phyloP scores from a whole-genome alignment of 2,797 vertebrate species.

The Echeneis naucrates region DNA sequence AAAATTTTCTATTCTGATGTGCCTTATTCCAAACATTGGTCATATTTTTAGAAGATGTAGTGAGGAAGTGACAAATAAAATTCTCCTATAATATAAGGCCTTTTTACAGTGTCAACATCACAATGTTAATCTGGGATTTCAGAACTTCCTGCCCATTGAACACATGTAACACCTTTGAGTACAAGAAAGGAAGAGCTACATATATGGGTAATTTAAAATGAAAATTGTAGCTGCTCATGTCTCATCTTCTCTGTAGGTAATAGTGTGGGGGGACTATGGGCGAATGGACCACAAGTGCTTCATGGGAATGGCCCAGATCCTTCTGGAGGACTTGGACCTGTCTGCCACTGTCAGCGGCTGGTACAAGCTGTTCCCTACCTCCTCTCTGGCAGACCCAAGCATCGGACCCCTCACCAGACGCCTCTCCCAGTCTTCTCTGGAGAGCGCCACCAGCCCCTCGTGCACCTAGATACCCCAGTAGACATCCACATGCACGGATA shows the following conservation, averaged over 20 bases:
- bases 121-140: neutral
- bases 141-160: neutral
- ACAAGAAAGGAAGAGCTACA: neutral
- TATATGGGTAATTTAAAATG: too few species aligned
- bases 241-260: constrained; percentile 83
- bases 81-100: neutral
- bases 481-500: constrained; percentile 45
- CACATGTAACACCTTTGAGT: neutral
- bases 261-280: constrained; percentile 98
- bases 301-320: constrained; percentile 99
- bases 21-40: neutral
- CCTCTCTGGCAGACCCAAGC: constrained; percentile 96
- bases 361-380: constrained; percentile 99
- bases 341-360: constrained; percentile 91
- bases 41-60: neutral
- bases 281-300: constrained; percentile 99
- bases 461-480: constrained; percentile 87
- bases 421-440: constrained; percentile 97
- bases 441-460: constrained; percentile 97
- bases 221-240: neutral
- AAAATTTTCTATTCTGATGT: neutral
- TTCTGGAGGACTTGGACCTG: constrained; percentile 97
- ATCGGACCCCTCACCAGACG: constrained; percentile 94
- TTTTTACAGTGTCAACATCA: neutral
- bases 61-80: neutral